Percentiles rank a stretch among this genome's conserved stretches.
Evolutionary conservation across 2,797 vertebrate species (phyloP).

Genomic region (Cuniculus paca): DNA sequence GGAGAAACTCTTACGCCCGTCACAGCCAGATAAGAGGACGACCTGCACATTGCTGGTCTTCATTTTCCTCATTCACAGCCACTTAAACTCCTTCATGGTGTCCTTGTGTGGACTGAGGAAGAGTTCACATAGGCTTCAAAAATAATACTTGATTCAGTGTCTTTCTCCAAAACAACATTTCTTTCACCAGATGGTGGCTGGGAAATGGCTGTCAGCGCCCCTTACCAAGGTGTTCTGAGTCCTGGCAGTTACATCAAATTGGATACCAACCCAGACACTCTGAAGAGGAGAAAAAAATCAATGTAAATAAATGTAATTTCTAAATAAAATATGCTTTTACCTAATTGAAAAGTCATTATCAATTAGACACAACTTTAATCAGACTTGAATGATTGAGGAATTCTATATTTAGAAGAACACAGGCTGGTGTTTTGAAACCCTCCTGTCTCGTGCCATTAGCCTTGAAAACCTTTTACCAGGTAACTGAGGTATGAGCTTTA

Average conservation of each 20-base stretch:
- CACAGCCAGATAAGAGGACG: background rate
- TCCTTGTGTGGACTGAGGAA: background rate
- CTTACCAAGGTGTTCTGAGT: slow-evolving; percentile 15
- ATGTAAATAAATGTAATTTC: slow-evolving; percentile 84
- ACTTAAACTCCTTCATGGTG: background rate
- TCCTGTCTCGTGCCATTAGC: slow-evolving; percentile 64
- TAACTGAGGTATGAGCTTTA: slow-evolving; percentile 77
- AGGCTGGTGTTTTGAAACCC: slow-evolving; percentile 65
- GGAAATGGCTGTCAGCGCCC: background rate
- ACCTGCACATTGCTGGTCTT: background rate
- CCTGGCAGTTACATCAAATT: slow-evolving; percentile 48
- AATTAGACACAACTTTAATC: slow-evolving; percentile 78
- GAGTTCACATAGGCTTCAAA: background rate
- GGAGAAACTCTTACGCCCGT: background rate
- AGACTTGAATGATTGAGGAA: slow-evolving; percentile 78
- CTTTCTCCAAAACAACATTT: background rate
- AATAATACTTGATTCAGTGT: background rate
- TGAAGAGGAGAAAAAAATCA: slow-evolving; percentile 78
- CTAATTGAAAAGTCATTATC: slow-evolving; percentile 84
- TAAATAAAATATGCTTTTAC: slow-evolving; percentile 83
- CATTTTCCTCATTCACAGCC: background rate
- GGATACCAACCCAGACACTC: slow-evolving; percentile 63
- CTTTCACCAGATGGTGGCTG: background rate
- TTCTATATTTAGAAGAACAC: slow-evolving; percentile 77
- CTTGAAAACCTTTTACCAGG: slow-evolving; percentile 76